A percentile compares a stretch with the other conserved stretches of the same genome.
Evolutionary conservation across 2,797 vertebrate species (phyloP).

Genomic region (Oreochromis grahami): DNA sequence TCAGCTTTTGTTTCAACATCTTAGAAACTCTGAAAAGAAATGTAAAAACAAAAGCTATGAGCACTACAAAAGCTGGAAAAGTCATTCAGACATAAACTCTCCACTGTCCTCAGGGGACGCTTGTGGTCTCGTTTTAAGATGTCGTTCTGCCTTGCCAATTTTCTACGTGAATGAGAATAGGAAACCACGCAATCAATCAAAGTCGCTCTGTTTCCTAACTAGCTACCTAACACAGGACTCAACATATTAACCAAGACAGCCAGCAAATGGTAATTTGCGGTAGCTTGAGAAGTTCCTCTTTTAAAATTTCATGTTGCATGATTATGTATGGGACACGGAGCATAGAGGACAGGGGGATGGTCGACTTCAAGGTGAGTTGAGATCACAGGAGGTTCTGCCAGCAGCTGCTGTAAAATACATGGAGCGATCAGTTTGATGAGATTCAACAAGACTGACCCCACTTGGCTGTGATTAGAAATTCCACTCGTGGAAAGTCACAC

Average conservation of each 20-base stretch:
- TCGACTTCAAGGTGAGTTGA: constrained; percentile 59
- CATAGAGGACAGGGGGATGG: constrained; percentile 4
- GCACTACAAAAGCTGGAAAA: constrained; percentile 15
- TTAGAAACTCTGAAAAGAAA: not conserved
- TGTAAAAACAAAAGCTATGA: not conserved
- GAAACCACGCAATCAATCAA: constrained; percentile 76
- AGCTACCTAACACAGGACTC: constrained; percentile 41
- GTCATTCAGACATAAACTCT: constrained; percentile 36
- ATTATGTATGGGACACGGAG: constrained; percentile 51
- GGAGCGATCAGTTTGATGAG: constrained; percentile 28
- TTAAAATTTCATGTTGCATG: constrained; percentile 52
- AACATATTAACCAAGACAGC: constrained; percentile 55
- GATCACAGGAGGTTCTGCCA: constrained; percentile 43
- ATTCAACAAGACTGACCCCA: constrained; percentile 33
- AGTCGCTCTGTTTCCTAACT: constrained; percentile 62
- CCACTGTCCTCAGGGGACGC: constrained; percentile 1
- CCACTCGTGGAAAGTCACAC: constrained; percentile 16
- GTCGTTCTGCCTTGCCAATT: constrained; percentile 71
- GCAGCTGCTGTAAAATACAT: constrained; percentile 51
- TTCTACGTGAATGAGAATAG: constrained; percentile 73
- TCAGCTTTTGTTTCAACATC: not conserved
- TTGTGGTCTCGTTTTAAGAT: constrained; percentile 58
- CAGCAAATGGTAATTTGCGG: constrained; percentile 59
- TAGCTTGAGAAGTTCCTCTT: constrained; percentile 25
- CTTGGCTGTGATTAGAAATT: constrained; percentile 35